phyloP scores from a whole-genome alignment of 2,113 vertebrate genomes.

The Potamarius usumacintae region DNA sequence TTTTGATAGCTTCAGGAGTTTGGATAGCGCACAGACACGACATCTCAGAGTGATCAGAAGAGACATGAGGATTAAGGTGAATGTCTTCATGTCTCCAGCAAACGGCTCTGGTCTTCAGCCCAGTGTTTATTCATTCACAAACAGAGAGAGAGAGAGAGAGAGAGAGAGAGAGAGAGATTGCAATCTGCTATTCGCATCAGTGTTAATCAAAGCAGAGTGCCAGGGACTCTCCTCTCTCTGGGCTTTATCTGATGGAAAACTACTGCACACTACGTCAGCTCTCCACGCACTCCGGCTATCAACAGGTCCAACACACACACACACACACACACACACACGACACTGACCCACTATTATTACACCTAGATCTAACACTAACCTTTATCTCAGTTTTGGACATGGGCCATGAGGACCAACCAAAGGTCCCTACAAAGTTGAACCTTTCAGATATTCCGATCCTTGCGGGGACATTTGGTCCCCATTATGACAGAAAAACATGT shows the following conservation, averaged over 20 bases:
- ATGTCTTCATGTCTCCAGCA: background rate
- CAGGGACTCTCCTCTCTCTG: conserved; percentile 47
- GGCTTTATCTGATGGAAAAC: conserved; percentile 51
- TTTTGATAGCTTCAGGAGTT: background rate
- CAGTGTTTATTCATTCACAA: background rate
- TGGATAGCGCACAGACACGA: background rate
- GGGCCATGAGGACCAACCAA: background rate
- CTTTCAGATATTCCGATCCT: background rate
- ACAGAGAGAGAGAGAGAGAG: conserved; percentile 24
- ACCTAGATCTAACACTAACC: background rate
- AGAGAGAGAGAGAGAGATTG: background rate
- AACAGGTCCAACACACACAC: conserved; percentile 15
- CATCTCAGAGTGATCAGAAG: background rate
- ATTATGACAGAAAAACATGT: background rate
- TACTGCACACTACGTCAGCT: conserved; percentile 44
- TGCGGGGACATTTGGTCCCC: background rate
- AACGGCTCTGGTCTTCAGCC: background rate
- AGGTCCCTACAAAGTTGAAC: background rate
- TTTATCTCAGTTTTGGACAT: background rate
- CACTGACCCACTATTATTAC: background rate
- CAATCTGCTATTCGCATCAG: conserved; percentile 55
- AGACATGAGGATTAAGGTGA: background rate
- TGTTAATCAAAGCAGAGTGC: conserved; percentile 63
- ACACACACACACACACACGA: conserved; percentile 20
- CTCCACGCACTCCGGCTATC: conserved; percentile 52